phyloP scores from a whole-genome alignment of 1,140 invertebrate species.

The Microplitis demolitor region DNA sequence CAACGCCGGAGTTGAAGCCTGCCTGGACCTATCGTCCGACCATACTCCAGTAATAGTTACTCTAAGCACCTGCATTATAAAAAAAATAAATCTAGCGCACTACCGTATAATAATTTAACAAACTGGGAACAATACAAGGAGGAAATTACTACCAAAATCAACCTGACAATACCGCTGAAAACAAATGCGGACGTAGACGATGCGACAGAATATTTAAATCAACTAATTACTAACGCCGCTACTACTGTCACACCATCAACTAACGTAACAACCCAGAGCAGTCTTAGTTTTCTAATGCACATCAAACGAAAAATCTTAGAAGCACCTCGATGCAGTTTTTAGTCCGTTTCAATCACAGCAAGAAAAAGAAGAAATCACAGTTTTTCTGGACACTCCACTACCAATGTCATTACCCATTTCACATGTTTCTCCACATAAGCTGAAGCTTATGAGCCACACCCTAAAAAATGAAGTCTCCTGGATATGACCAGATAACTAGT shows the following conservation, averaged over 20 bases:
- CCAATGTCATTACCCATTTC: too few relatives aligned
- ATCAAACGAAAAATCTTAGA: neutral
- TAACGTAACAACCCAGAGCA: neutral
- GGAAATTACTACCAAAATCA: neutral
- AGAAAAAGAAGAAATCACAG: too few relatives aligned
- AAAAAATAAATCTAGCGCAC: neutral
- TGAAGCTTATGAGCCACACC: too few relatives aligned
- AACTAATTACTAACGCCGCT: neutral
- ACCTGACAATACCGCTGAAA: neutral
- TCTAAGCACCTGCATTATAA: neutral
- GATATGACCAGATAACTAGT: slow-evolving; percentile 28
- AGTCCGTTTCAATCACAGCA: neutral
- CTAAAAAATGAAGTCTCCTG: slow-evolving; percentile 23
- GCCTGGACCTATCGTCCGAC: neutral
- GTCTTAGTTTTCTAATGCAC: neutral
- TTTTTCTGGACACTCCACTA: too few relatives aligned
- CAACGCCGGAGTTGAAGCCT: neutral
- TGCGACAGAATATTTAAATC: neutral
- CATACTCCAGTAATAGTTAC: neutral
- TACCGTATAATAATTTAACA: neutral
- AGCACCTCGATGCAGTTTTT: neutral
- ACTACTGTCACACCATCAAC: neutral
- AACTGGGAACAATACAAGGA: neutral
- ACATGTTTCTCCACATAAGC: too few relatives aligned
- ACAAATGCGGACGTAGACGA: neutral